phyloP scores from a whole-genome alignment of 2,797 vertebrate genomes.

The Chelidonichthys spinosus region DNA sequence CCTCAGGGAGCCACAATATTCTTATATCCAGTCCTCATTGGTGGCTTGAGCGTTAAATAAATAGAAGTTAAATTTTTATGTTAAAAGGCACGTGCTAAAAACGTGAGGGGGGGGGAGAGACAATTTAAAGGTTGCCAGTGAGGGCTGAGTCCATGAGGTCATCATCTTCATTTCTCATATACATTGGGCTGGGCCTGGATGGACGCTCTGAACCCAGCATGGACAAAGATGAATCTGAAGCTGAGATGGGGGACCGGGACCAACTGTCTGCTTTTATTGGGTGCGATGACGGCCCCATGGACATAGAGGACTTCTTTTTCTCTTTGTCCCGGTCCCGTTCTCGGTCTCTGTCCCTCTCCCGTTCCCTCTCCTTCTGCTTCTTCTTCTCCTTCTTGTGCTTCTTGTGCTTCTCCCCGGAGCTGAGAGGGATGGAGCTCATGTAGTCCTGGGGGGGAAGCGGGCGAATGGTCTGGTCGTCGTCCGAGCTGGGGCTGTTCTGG shows the following conservation, averaged over 20 bases:
- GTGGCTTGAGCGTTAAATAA: constrained; percentile 66
- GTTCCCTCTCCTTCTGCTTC: constrained; percentile 93
- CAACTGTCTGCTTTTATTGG: constrained; percentile 94
- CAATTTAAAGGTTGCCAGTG: constrained; percentile 89
- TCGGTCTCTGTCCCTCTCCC: constrained; percentile 89
- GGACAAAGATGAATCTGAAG: constrained; percentile 89
- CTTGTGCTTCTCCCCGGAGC: constrained; percentile 95
- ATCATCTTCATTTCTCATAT: constrained; percentile 94
- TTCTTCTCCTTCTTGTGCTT: constrained; percentile 99
- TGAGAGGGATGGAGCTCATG: constrained; percentile 87
- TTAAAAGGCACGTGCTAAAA: constrained; percentile 63
- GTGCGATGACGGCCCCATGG: constrained; percentile 85
- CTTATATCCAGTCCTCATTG: constrained; percentile 25
- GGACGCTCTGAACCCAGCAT: constrained; percentile 92
- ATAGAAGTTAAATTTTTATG: constrained; percentile 58
- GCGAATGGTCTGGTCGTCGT: constrained; percentile 91
- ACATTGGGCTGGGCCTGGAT: constrained; percentile 91
- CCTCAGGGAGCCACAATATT: constrained; percentile 21
- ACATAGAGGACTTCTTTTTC: constrained; percentile 86
- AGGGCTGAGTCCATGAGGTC: constrained; percentile 98
- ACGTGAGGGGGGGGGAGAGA: constrained; percentile 8
- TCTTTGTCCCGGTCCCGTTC: constrained; percentile 86
- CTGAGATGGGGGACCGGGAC: constrained; percentile 95
- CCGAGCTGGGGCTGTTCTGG: constrained; percentile 98
- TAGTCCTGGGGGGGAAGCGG: constrained; percentile 86